Evolutionary conservation across 2,888 invertebrate species (phyloP), one percentile per base, ranked within the genome.

Genomic region (Syritta pipiens): DNA sequence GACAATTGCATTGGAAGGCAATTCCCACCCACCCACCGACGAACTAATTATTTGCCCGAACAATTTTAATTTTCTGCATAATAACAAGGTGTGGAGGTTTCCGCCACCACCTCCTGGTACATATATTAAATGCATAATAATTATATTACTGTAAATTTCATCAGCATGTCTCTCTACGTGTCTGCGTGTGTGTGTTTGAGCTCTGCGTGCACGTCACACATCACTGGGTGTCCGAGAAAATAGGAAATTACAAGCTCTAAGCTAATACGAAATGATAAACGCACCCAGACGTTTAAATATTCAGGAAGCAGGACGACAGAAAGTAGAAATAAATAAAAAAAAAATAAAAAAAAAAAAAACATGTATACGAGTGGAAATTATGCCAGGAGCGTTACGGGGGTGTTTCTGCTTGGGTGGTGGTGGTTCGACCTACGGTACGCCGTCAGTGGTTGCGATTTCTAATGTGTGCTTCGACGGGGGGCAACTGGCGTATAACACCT

Each of bases 21-120:
- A 24, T 42, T 14, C 10, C 2, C 12, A n/a, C 30, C 17, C 40
- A 24, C n/a, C 48, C 20, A 24, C 32, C 26, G 26, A 74, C 55
- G 74, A 68, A 60, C 79, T 79, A 79, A 74, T 79, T 79, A 79
- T 79, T 79, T 74, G 67, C 49, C 74, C 68, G 74, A 79, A 74
- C 60, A 74, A 68, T 74, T 79, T 79, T 79, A 79, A 74, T 79
- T 79, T 79, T 79, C 67, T 79, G 74, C 79, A 74, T 79, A 79
- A 79, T 74, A 79, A 74, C 74, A 74, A 74, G 79, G 79, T 79
- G 79, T 74, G 79, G 62, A 74, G 55, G 55, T 63, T 44, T 57
- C 51, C 68, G 53, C 48, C 65, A 65, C 12, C n/a, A n/a, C n/a
- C n/a, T n/a, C n/a, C n/a, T n/a, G n/a, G n/a, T n/a, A 30, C 46